phyloP scores from a whole-genome alignment of 2,888 invertebrate genomes.

The Mycalesis mineus region DNA sequence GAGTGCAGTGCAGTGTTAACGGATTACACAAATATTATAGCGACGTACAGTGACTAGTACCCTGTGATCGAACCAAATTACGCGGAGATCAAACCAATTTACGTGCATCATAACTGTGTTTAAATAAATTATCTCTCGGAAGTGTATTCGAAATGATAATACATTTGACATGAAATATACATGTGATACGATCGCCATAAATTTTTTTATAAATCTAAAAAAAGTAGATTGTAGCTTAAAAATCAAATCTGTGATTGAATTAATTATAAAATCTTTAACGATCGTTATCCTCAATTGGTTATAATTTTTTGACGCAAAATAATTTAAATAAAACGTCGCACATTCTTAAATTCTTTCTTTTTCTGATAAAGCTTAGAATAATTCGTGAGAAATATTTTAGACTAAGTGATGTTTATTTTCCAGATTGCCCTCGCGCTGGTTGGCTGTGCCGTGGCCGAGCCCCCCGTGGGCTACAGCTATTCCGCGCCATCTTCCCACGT shows the following conservation, averaged over 20 bases:
- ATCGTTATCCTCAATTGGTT: no score
- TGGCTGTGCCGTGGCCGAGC: constrained; percentile 86
- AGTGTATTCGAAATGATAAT: background rate
- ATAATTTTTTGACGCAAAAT: no score
- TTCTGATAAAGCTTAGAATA: no score
- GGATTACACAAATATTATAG: constrained; percentile 1
- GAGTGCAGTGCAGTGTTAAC: constrained; percentile 69
- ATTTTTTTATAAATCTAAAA: background rate
- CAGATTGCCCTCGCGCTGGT: constrained; percentile 85
- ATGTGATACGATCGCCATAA: background rate
- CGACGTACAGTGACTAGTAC: background rate
- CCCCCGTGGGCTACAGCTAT: constrained; percentile 84
- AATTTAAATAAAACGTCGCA: no score
- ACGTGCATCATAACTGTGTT: background rate
- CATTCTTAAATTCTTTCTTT: no score
- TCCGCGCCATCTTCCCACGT: constrained; percentile 81
- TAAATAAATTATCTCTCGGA: background rate
- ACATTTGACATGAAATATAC: background rate
- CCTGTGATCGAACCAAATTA: background rate
- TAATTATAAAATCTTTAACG: no score
- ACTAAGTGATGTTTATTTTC: constrained; percentile 14
- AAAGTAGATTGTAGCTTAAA: background rate
- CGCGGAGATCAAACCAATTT: background rate
- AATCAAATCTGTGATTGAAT: no score
- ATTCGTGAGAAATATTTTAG: background rate